Evolutionary conservation across 2,888 invertebrate genomes (phyloP).

Genomic region (Mellilla xanthometata): DNA sequence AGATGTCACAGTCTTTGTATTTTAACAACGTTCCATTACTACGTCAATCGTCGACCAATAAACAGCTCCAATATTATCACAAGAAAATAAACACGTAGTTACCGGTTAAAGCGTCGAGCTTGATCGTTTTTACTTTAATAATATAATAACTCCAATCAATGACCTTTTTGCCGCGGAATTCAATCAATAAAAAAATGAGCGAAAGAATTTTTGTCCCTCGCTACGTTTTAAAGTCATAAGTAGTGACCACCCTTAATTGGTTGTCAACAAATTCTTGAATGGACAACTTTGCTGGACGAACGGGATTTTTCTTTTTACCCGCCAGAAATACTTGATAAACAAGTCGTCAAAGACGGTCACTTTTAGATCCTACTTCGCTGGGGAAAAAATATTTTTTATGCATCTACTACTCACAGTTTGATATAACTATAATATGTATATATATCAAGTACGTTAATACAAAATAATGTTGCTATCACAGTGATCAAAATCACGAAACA

Average conservation of each 20-base stretch:
- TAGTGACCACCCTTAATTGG: conserved; percentile 63
- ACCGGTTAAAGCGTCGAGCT: conserved; percentile 32
- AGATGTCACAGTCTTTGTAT: background rate
- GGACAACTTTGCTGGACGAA: conserved; percentile 59
- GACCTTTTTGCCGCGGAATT: conserved; percentile 31
- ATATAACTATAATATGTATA: too few species aligned
- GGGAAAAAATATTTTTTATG: too few species aligned
- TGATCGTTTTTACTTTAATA: conserved; percentile 30
- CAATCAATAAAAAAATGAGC: conserved; percentile 40
- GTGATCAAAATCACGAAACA: too few species aligned
- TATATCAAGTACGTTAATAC: too few species aligned
- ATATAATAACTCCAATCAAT: conserved; percentile 36
- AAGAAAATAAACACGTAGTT: conserved; percentile 21
- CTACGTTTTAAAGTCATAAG: conserved; percentile 42
- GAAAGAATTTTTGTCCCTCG: conserved; percentile 39
- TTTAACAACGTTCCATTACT: conserved; percentile 3
- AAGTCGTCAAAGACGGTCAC: conserved; percentile 56
- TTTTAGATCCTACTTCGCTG: conserved; percentile 43
- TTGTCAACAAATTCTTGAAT: conserved; percentile 76
- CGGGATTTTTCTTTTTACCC: conserved; percentile 61
- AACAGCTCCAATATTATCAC: conserved; percentile 16
- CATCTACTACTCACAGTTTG: too few species aligned
- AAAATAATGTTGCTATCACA: too few species aligned
- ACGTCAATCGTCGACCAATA: conserved; percentile 10
- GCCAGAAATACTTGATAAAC: conserved; percentile 62